Conservation (phyloP, 2,113 vertebrate species). For the Gymnobelideus leadbeateri region DNA sequence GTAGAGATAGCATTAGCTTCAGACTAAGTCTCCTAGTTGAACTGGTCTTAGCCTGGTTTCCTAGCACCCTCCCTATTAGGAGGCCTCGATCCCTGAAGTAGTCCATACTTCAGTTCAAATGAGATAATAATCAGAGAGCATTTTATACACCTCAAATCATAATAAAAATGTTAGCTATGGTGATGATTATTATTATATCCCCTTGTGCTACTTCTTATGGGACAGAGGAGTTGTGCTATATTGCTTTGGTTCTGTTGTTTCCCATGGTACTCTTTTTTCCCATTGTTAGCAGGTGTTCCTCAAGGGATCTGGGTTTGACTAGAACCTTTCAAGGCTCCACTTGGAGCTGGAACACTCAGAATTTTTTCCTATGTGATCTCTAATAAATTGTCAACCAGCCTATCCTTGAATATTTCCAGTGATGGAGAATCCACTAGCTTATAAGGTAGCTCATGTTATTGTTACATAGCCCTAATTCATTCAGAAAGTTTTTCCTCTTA, state of each 20-base stretch:
- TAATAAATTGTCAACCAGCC: background rate
- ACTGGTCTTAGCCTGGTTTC: background rate
- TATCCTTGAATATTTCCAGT: background rate
- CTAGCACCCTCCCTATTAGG: no score
- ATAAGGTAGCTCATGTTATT: background rate
- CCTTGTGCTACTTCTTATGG: background rate
- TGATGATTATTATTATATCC: background rate
- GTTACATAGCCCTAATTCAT: background rate
- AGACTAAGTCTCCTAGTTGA: background rate
- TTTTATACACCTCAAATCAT: background rate
- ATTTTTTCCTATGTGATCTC: background rate
- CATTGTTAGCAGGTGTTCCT: background rate
- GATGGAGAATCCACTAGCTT: background rate
- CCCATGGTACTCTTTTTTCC: background rate
- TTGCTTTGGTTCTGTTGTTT: background rate
- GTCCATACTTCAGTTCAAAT: background rate
- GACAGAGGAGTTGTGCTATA: background rate
- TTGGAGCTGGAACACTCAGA: background rate
- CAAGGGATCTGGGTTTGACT: background rate
- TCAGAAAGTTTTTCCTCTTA: background rate
- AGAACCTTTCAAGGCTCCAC: background rate
- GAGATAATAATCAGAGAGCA: background rate
- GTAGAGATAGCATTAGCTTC: no score
- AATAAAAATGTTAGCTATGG: background rate
- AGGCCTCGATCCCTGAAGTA: background rate